phyloP scores from a whole-genome alignment of 2,888 invertebrate species.

The Cryptophagus acutangulus region DNA sequence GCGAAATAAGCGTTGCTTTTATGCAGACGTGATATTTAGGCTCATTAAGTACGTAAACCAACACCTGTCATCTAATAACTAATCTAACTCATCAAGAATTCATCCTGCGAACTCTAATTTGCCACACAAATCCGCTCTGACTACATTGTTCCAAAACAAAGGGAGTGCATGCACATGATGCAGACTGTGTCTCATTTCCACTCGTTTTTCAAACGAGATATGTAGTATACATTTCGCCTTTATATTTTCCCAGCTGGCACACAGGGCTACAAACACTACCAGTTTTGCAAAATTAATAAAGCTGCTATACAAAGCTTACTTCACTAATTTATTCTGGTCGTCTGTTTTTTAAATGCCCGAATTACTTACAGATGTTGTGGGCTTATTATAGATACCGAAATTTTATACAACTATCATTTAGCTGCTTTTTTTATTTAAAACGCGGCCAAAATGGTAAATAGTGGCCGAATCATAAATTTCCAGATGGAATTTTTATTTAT shows the following conservation, averaged over 20 bases:
- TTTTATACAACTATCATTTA: too few relatives aligned
- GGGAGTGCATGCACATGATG: constrained; percentile 10
- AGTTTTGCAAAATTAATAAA: constrained; percentile 30
- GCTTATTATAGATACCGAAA: constrained; percentile 8
- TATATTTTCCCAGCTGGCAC: constrained; percentile 25
- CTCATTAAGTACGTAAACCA: constrained; percentile 26
- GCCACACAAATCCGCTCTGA: constrained; percentile 38
- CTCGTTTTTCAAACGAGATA: constrained; percentile 7
- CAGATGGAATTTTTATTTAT: too few relatives aligned
- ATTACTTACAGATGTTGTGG: constrained; percentile 24
- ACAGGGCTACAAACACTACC: constrained; percentile 16
- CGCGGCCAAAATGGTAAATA: too few relatives aligned
- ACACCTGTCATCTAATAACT: constrained; percentile 42
- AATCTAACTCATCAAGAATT: constrained; percentile 43
- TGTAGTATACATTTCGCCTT: constrained; percentile 8
- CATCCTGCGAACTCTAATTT: constrained; percentile 44
- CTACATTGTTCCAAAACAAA: constrained; percentile 27
- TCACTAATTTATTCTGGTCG: constrained; percentile 25
- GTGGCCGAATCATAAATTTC: too few relatives aligned
- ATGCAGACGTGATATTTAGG: constrained; percentile 9
- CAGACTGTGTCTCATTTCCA: constrained; percentile 9
- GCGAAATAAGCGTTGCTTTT: constrained; percentile 1
- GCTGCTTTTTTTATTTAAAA: too few relatives aligned
- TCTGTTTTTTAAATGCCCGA: constrained; percentile 22
- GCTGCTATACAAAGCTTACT: constrained; percentile 23